These are phyloP conservation scores for Thunnus thynnus DNA, from an alignment of 2,113 vertebrate genomes.

Conservation along the genomic window DNA sequence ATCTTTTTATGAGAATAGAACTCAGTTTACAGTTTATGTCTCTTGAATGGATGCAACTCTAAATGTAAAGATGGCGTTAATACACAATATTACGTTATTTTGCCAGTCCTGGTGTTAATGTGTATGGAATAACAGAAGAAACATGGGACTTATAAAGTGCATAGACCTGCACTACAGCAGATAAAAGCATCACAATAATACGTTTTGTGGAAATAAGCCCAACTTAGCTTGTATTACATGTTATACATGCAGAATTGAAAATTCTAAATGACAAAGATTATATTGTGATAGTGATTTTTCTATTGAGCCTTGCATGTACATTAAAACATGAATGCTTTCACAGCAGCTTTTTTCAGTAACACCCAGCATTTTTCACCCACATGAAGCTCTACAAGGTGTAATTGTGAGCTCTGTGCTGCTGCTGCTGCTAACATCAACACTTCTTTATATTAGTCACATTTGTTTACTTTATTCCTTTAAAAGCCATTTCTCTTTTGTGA, in stretches of 20 bases:
- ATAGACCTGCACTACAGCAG: slow-evolving; percentile 15
- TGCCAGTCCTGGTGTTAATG: background rate
- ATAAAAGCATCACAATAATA: slow-evolving; percentile 43
- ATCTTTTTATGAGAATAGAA: background rate
- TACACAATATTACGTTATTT: slow-evolving; percentile 24
- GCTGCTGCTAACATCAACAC: slow-evolving; percentile 67
- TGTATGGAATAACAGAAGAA: slow-evolving; percentile 22
- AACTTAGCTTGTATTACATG: slow-evolving; percentile 41
- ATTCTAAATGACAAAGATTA: slow-evolving; percentile 53
- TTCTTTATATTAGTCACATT: slow-evolving; percentile 75
- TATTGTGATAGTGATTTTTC: slow-evolving; percentile 21
- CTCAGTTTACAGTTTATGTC: background rate
- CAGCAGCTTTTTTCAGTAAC: slow-evolving; percentile 20
- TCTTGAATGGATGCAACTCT: slow-evolving; percentile 1
- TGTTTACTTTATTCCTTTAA: slow-evolving; percentile 73
- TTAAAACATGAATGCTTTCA: slow-evolving; percentile 38
- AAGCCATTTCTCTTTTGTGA: slow-evolving; percentile 70
- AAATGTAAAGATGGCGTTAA: background rate
- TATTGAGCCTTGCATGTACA: slow-evolving; percentile 31
- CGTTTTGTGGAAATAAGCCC: slow-evolving; percentile 1
- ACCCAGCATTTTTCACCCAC: slow-evolving; percentile 32
- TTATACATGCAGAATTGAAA: slow-evolving; percentile 25
- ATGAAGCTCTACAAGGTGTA: slow-evolving; percentile 42
- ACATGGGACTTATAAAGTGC: background rate
- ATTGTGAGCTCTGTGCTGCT: slow-evolving; percentile 46